A percentile compares a stretch with the other conserved stretches of the same genome.
These are phyloP conservation scores for Ptilorrhoa leucosticta DNA, from an alignment of 2,113 vertebrate genomes.

Conservation along the genomic window DNA sequence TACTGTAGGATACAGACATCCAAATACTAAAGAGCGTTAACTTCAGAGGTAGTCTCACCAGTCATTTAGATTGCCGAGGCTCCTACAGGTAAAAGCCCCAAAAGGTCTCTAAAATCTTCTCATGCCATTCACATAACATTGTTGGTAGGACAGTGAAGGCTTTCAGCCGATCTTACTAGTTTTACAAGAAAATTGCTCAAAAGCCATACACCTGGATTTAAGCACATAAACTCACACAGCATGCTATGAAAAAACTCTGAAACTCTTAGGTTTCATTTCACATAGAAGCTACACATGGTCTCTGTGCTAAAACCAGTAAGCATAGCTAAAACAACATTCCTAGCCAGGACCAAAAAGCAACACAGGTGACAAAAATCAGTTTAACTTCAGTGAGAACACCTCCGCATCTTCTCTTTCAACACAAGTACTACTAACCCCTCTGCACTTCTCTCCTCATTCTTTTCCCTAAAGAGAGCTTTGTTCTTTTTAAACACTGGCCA, in stretches of 20 bases:
- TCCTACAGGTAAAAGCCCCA: neutral
- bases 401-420: neutral
- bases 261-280: neutral
- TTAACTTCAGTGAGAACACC: neutral
- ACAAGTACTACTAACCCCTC: neutral
- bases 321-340: neutral
- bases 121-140: neutral
- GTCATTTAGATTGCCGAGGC: neutral
- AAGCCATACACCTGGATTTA: neutral
- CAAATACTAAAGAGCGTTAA: neutral
- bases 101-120: neutral
- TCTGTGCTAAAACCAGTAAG: neutral
- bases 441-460: neutral
- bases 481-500: neutral
- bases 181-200: neutral
- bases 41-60: neutral
- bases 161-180: neutral
- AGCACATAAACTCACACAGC: neutral
- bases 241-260: neutral
- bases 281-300: accelerated
- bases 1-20: neutral
- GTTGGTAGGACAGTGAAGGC: neutral
- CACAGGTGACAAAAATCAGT: neutral
- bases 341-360: neutral
- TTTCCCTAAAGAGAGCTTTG: neutral